Conservation (phyloP, 2,888 invertebrate genomes). For the Perizoma flavofasciatum region DNA sequence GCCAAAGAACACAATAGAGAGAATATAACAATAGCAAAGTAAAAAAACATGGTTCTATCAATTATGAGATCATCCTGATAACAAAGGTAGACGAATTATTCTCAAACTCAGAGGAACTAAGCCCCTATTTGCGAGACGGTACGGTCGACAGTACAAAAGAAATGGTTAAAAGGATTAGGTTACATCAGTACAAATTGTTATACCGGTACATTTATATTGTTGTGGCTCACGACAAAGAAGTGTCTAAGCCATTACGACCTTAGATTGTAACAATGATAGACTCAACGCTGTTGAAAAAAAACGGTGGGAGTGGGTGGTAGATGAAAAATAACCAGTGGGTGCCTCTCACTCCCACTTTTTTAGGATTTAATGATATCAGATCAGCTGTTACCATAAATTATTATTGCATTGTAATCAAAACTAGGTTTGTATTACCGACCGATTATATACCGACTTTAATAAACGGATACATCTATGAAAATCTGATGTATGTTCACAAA, state of each 20-base stretch:
- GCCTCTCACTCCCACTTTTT: not conserved
- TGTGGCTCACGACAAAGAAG: conserved; percentile 24
- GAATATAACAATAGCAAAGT: conserved; percentile 43
- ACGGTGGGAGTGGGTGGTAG: too few species aligned
- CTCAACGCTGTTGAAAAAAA: not conserved
- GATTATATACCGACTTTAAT: too few species aligned
- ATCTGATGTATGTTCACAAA: too few species aligned
- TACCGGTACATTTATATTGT: conserved; percentile 35
- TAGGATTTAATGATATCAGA: not conserved
- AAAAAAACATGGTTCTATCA: conserved; percentile 60
- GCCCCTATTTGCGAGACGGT: not conserved
- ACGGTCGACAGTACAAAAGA: conserved; percentile 11
- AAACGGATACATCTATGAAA: too few species aligned
- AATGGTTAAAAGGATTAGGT: conserved; percentile 13
- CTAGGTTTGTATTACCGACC: too few species aligned
- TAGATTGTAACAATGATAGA: conserved; percentile 18
- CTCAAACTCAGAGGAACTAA: conserved; percentile 4
- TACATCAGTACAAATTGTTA: conserved; percentile 29
- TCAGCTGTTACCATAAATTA: too few species aligned
- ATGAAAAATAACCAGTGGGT: conserved; percentile 2
- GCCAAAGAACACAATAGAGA: conserved; percentile 39
- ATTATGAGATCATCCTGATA: conserved; percentile 48
- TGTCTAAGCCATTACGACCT: conserved; percentile 19
- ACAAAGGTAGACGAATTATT: conserved; percentile 20
- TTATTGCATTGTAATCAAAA: too few species aligned